Evolutionary conservation across 2,797 vertebrate species (phyloP).

Genomic region (Macropodus opercularis): DNA sequence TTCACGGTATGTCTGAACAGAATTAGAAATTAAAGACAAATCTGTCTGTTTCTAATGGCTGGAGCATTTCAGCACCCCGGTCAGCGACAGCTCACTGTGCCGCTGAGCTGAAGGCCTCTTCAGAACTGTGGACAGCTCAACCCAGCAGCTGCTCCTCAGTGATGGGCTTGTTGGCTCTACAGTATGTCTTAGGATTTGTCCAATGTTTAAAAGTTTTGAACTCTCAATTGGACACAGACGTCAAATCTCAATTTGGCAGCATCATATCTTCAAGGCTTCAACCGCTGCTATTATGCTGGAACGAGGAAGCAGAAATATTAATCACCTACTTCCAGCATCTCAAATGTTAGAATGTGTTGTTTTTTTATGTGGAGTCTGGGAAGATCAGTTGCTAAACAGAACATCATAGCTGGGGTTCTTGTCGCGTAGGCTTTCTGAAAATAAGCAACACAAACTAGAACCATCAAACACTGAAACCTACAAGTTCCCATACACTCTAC

Average conservation of each 20-base stretch:
- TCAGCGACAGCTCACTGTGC: conserved; percentile 35
- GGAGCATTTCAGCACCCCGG: conserved; percentile 38
- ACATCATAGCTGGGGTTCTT: no score
- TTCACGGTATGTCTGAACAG: not conserved
- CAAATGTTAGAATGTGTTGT: not conserved
- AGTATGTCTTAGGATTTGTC: conserved; percentile 4
- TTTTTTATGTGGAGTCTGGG: not conserved
- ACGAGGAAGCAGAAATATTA: not conserved
- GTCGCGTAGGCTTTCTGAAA: no score
- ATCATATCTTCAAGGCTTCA: conserved; percentile 3
- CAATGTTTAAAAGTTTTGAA: conserved; percentile 21
- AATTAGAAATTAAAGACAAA: not conserved
- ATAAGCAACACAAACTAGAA: no score
- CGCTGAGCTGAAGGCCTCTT: conserved; percentile 8
- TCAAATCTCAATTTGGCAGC: not conserved
- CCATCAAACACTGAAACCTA: no score
- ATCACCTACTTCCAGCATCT: not conserved
- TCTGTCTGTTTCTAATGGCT: not conserved
- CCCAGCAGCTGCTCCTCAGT: conserved; percentile 35
- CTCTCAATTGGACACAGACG: conserved; percentile 13
- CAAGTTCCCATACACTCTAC: no score
- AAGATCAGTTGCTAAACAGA: no score
- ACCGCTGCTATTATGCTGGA: not conserved
- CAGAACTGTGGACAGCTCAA: conserved; percentile 64
- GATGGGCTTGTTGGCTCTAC: not conserved